Base-by-base conservation (phyloP, 2,888 invertebrate species). In the Drosophila incognita region DNA sequence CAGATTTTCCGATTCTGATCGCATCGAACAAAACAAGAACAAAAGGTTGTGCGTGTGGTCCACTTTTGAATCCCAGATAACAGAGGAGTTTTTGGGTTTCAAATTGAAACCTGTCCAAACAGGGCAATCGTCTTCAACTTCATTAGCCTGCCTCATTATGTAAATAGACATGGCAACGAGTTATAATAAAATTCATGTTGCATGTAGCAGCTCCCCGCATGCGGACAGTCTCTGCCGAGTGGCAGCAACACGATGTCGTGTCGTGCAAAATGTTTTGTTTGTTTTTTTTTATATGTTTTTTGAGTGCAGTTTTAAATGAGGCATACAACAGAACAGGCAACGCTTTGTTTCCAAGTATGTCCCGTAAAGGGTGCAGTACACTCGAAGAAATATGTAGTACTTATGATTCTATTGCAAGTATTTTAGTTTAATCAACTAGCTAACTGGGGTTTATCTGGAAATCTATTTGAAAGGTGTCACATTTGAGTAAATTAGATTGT, bases 131-230 rank as follows among this genome's bases (percentile, higher is more conserved):
- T 24, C 36, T 48, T 69, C 40, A 69, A 59, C 74, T 60, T 75
- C 59, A 65, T 78, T 71, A 74, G 74, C 36, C 52, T 33, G 56
- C 27, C 76, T 79, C 76, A 79, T 79, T 79, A 79, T 63, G 38
- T 46, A 53, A 68, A 56, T 56, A 56, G 54, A 56, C 38, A 54
- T 54, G 54, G 33, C 13, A 54, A 29, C 31, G 35, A 18, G 42
- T 29, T 40, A 35, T 33, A 46, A 42, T 52, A 40, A 51, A 76
- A 75, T 27, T 6, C 61, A 49, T 71, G 51, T 59, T 71, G 64
- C 59, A 66, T 57, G 60, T 21, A 38, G 40, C 31, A 21, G 35
- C 42, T 38, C 40, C 3, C 38, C 52, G 53, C 63, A 51, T 38
- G 61, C 42, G 57, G 46, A 35, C 15, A 53, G 46, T 60, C 60